Conservation (phyloP, 2,888 invertebrate genomes). For the Cheilosia impressa region DNA sequence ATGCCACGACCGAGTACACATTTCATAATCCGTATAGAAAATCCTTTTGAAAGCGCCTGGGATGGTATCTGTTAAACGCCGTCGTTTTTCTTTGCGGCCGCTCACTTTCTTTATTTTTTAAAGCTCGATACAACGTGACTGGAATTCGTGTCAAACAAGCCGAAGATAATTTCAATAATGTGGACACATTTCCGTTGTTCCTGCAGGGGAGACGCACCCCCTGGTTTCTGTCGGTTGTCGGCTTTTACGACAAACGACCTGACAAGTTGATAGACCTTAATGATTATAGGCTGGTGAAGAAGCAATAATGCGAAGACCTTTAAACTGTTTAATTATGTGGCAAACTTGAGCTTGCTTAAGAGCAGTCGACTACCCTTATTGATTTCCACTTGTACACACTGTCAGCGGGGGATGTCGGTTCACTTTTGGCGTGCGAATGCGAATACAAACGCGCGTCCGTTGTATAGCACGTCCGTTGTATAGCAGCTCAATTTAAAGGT, state of each 20-base stretch:
- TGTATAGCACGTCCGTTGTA: no score
- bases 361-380: constrained; percentile 40
- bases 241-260: constrained; percentile 54
- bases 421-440: not conserved
- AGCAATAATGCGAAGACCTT: constrained; percentile 55
- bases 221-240: constrained; percentile 17
- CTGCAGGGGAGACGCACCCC: constrained; percentile 37
- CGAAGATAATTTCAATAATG: constrained; percentile 70
- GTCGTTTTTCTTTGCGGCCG: constrained; percentile 14
- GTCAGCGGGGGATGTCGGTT: not conserved
- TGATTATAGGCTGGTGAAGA: constrained; percentile 57
- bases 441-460: not conserved
- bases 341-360: constrained; percentile 48
- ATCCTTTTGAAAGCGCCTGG: constrained; percentile 3
- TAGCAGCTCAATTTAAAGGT: not conserved
- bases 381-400: constrained; percentile 22
- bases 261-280: constrained; percentile 69
- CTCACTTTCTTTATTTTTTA: constrained; percentile 39
- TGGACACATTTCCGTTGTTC: constrained; percentile 62
- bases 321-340: constrained; percentile 71
- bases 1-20: not conserved
- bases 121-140: constrained; percentile 65
- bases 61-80: not conserved
- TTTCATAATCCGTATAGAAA: constrained; percentile 23
- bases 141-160: constrained; percentile 51